phyloP scores from a whole-genome alignment of 2,888 invertebrate genomes.

The Rapana venosa region DNA sequence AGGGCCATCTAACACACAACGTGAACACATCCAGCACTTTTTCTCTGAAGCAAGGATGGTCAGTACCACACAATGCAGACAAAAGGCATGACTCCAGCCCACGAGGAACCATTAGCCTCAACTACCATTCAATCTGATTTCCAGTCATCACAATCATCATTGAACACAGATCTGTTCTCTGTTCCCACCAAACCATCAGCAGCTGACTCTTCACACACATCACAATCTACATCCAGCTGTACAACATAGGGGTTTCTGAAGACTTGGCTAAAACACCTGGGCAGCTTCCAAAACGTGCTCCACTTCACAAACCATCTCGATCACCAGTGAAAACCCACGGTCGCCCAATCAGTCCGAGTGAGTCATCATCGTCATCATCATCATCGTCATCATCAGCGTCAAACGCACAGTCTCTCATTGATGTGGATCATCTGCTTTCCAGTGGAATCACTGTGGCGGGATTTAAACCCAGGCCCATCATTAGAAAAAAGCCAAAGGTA shows the following conservation, averaged over 20 bases:
- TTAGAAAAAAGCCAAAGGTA: conserved; percentile 57
- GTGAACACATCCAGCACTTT: background rate
- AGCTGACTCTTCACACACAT: background rate
- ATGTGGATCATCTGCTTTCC: conserved; percentile 63
- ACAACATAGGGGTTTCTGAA: background rate
- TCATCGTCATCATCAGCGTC: background rate
- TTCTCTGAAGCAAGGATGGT: background rate
- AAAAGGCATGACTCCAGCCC: background rate
- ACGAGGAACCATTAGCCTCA: background rate
- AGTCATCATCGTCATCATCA: background rate
- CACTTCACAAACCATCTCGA: background rate
- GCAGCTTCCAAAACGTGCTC: background rate
- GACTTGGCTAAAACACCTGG: background rate
- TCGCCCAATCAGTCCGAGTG: background rate
- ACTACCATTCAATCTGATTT: background rate
- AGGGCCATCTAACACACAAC: too few species aligned
- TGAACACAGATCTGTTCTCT: background rate
- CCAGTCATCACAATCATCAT: background rate
- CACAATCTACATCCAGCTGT: background rate
- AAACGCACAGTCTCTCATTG: conserved; percentile 38
- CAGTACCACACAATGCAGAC: background rate
- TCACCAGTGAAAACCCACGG: background rate
- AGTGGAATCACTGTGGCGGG: conserved; percentile 64
- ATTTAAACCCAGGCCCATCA: conserved; percentile 63
- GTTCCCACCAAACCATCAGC: background rate